phyloP scores from a whole-genome alignment of 1,140 invertebrate species.

The Caligus rogercresseyi region DNA sequence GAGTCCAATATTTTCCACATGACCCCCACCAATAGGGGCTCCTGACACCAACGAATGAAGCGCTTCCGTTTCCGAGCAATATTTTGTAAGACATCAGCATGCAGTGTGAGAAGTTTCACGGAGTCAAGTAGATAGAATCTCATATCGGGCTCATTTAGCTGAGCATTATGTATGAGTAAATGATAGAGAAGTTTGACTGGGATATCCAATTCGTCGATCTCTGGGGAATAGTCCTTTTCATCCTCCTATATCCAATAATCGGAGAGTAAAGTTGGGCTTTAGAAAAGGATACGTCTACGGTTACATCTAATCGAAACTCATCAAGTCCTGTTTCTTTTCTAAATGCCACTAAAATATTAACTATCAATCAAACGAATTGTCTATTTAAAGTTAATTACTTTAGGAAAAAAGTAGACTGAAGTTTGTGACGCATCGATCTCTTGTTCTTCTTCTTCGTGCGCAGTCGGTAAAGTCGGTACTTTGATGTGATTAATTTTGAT shows the following conservation, averaged over 20 bases:
- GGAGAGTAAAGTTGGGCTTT: too few relatives aligned
- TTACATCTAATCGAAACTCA: too few relatives aligned
- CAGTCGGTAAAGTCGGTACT: too few relatives aligned
- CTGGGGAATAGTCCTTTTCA: not conserved
- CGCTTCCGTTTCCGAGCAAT: conserved; percentile 74
- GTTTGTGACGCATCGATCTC: too few relatives aligned
- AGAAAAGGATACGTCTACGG: too few relatives aligned
- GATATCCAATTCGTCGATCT: not conserved
- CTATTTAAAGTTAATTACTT: too few relatives aligned
- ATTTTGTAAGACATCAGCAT: conserved; percentile 75
- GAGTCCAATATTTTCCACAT: conserved; percentile 8
- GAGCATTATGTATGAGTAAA: conserved; percentile 21
- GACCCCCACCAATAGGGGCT: conserved; percentile 70
- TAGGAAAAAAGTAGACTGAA: too few relatives aligned
- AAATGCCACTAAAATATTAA: too few relatives aligned
- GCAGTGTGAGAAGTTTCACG: conserved; percentile 72
- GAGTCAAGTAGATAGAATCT: conserved; percentile 82
- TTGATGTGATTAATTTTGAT: too few relatives aligned
- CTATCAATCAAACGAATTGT: too few relatives aligned
- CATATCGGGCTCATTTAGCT: conserved; percentile 58
- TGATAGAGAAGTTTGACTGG: conserved; percentile 11
- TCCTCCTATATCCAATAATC: conserved; percentile 7
- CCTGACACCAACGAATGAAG: conserved; percentile 93
- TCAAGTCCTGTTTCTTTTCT: not conserved
- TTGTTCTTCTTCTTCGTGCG: too few relatives aligned